These are phyloP conservation scores for Gymnocheta viridis DNA, from an alignment of 2,888 invertebrate species.

Conservation along the genomic window DNA sequence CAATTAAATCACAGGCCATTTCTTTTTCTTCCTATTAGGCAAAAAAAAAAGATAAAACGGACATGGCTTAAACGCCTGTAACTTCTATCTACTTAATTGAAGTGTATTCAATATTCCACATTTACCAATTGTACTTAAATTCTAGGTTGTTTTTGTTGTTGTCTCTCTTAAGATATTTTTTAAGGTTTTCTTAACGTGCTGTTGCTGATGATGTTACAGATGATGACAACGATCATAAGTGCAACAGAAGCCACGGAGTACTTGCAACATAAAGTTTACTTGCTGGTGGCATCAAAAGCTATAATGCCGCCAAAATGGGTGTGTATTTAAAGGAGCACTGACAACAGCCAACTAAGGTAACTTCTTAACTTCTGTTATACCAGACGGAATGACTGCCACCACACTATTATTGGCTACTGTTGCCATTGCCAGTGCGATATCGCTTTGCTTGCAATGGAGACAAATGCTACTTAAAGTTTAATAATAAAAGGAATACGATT, in stretches of 20 bases:
- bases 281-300: slow-evolving; percentile 67
- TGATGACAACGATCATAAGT: slow-evolving; percentile 70
- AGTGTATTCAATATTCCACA: slow-evolving; percentile 1
- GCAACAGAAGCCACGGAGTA: slow-evolving; percentile 70
- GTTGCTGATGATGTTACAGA: slow-evolving; percentile 70
- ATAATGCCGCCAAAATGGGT: slow-evolving; percentile 65
- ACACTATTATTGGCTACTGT: slow-evolving; percentile 68
- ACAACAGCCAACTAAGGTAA: slow-evolving; percentile 65
- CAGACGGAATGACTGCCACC: slow-evolving; percentile 70
- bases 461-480: slow-evolving; percentile 63
- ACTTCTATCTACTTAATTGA: too few species aligned
- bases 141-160: not conserved
- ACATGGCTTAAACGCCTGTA: too few species aligned
- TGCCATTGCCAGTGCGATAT: slow-evolving; percentile 40
- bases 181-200: slow-evolving; percentile 53
- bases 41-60: not conserved
- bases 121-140: not conserved
- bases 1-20: too few species aligned
- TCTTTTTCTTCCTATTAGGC: too few species aligned
- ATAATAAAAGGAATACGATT: slow-evolving; percentile 48
- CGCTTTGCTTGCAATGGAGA: slow-evolving; percentile 54
- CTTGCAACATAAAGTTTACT: slow-evolving; percentile 65
- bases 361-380: slow-evolving; percentile 65
- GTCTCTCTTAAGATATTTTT: slow-evolving; percentile 22
- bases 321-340: slow-evolving; percentile 67